These are phyloP conservation scores for Rhegmatorhina hoffmannsi DNA, from an alignment of 2,113 vertebrate species.

Conservation along the genomic window DNA sequence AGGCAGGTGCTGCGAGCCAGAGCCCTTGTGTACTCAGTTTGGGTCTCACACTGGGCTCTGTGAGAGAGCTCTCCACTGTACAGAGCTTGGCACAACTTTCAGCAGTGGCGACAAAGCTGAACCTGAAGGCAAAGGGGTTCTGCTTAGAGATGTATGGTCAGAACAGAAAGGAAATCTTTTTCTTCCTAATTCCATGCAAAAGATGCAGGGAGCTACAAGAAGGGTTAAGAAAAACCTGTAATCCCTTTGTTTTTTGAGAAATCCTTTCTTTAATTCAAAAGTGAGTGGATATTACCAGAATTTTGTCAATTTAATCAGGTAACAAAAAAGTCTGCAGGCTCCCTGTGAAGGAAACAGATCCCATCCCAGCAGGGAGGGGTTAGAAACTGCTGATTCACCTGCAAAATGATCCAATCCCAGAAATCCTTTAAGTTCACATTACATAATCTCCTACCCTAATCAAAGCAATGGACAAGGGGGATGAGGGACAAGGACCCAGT, in stretches of 20 bases:
- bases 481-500: background rate
- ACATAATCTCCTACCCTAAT: background rate
- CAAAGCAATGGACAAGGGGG: background rate
- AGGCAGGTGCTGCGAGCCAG: rapidly evolving
- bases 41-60: background rate
- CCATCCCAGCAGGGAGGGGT: slow-evolving; percentile 42
- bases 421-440: background rate
- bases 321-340: background rate
- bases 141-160: background rate
- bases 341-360: slow-evolving; percentile 48
- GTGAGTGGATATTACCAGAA: background rate
- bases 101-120: background rate
- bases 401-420: background rate
- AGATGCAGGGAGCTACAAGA: background rate
- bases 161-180: background rate
- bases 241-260: background rate
- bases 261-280: background rate
- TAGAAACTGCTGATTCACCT: slow-evolving; percentile 60
- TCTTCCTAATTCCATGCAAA: background rate
- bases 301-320: background rate
- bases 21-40: background rate
- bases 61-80: background rate
- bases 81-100: background rate
- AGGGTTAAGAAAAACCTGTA: background rate
- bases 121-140: background rate